Percentiles rank a stretch among this genome's conserved stretches.
Conservation (phyloP, 2,888 invertebrate genomes). For the Lottia gigantea region DNA sequence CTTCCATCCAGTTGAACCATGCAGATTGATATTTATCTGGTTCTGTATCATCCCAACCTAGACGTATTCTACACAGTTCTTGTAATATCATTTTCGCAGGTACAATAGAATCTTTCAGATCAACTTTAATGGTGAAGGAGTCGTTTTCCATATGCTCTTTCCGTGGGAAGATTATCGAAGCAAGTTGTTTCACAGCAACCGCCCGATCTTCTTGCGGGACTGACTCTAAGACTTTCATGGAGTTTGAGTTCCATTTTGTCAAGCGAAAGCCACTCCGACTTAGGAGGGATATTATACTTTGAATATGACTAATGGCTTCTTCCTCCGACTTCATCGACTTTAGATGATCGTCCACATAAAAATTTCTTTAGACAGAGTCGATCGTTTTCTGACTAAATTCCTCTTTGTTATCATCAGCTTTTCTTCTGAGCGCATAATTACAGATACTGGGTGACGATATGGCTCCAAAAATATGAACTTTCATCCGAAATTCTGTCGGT, state of each 20-base stretch:
- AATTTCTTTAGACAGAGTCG: constrained; percentile 16
- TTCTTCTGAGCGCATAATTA: constrained; percentile 13
- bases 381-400: constrained; percentile 9
- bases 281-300: constrained; percentile 14
- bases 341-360: constrained; percentile 31
- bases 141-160: constrained; percentile 19
- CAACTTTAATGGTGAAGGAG: constrained; percentile 11
- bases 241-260: constrained; percentile 27
- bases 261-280: constrained; percentile 19
- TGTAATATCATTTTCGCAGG: neutral
- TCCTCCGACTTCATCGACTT: constrained; percentile 22
- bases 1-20: constrained; percentile 4
- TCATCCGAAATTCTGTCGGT: constrained; percentile 7
- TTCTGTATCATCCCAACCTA: constrained; percentile 20
- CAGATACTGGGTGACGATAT: constrained; percentile 2
- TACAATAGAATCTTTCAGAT: neutral
- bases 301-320: constrained; percentile 11
- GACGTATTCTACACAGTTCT: constrained; percentile 12
- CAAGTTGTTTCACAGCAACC: constrained; percentile 7
- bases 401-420: constrained; percentile 2
- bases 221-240: constrained; percentile 13
- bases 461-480: constrained; percentile 16
- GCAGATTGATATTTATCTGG: constrained; percentile 8
- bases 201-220: constrained; percentile 22
- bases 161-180: constrained; percentile 12